A percentile compares a stretch with the other conserved stretches of the same genome.
phyloP scores from a whole-genome alignment of 92 coral and sea anemone genomes.

The Zoanthus gigantus region DNA sequence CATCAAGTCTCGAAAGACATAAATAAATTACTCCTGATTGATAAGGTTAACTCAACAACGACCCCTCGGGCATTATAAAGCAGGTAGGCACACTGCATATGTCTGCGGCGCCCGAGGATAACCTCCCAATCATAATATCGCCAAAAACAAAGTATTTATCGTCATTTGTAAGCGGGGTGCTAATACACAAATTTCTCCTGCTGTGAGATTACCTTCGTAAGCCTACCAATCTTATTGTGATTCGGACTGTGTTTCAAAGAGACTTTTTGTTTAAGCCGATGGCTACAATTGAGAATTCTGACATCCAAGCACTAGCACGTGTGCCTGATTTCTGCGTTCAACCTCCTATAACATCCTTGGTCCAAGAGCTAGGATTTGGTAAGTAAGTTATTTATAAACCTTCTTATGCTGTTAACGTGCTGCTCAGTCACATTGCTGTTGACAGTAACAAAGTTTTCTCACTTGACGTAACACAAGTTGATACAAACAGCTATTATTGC shows the following conservation, averaged over 20 bases:
- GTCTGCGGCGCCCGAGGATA: conserved; percentile 21
- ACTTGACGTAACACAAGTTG: conserved; percentile 73
- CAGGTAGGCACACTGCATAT: conserved; percentile 19
- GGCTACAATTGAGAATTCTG: conserved; percentile 39
- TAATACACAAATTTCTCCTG: conserved; percentile 34
- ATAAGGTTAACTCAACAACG: conserved; percentile 52
- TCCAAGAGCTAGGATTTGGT: conserved; percentile 45
- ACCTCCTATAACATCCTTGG: conserved; percentile 39
- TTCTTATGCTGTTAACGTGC: conserved; percentile 19
- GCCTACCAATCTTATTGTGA: conserved; percentile 8
- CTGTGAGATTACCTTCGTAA: conserved; percentile 29
- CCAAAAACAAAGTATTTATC: neutral
- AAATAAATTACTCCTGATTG: conserved; percentile 90
- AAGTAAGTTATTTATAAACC: conserved; percentile 27
- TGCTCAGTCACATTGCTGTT: conserved; percentile 27
- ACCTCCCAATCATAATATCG: neutral
- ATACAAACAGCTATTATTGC: conserved; percentile 47
- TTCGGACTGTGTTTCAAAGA: conserved; percentile 8
- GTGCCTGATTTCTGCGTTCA: conserved; percentile 32
- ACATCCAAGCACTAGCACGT: conserved; percentile 38
- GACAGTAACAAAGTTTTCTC: conserved; percentile 19
- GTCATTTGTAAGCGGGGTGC: neutral
- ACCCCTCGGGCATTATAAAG: conserved; percentile 27
- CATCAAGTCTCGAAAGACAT: conserved; percentile 86
- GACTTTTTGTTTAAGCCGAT: conserved; percentile 15